Evolutionary conservation across 2,888 invertebrate species (phyloP).

Genomic region (Sinhomidia bicolor): DNA sequence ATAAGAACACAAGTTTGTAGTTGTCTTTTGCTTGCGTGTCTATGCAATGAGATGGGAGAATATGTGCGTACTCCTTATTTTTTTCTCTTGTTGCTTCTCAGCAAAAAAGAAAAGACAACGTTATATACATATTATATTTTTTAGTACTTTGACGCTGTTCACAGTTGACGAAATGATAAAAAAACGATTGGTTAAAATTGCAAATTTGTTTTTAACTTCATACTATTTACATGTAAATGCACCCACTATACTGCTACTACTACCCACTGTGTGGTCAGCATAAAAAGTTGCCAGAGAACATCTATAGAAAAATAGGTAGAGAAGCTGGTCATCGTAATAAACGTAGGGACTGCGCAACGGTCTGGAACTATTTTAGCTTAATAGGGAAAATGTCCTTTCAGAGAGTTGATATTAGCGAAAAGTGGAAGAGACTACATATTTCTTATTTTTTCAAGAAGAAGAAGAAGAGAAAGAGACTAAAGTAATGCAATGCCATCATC

Average conservation of each 20-base stretch:
- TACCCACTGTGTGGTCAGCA: neutral
- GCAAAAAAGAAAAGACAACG: neutral
- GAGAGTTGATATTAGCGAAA: slow-evolving; percentile 21
- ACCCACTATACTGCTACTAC: neutral
- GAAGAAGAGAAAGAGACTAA: neutral
- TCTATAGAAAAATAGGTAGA: neutral
- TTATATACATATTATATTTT: too few relatives aligned
- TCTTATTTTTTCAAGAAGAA: too few relatives aligned
- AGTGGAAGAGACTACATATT: slow-evolving; percentile 13
- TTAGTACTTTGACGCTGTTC: too few relatives aligned
- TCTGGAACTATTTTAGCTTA: slow-evolving; percentile 2
- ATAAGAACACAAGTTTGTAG: neutral
- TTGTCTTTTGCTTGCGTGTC: neutral
- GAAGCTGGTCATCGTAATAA: too few relatives aligned
- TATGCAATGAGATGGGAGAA: too few relatives aligned
- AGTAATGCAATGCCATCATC: slow-evolving; percentile 38
- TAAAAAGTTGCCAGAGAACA: neutral
- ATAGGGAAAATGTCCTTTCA: slow-evolving; percentile 1
- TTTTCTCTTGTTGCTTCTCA: neutral
- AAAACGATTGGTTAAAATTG: too few relatives aligned
- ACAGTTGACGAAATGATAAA: neutral
- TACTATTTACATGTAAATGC: too few relatives aligned
- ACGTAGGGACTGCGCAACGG: neutral
- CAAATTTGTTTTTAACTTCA: too few relatives aligned
- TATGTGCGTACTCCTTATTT: neutral